Base-by-base conservation (phyloP, 2,888 invertebrate genomes). In the Antheraea assamensis region DNA sequence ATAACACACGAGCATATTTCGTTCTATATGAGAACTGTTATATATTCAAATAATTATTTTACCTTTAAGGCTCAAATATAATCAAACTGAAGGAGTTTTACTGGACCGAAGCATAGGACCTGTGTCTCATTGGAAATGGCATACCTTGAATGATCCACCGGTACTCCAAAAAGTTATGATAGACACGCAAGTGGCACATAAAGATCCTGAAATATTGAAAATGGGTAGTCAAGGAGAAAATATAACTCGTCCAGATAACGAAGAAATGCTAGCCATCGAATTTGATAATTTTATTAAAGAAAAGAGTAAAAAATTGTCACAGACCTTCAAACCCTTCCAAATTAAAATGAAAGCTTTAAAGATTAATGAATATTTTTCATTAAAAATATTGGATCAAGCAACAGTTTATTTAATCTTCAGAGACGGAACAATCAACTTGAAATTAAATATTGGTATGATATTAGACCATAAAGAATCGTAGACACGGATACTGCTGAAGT, bases 381-480 rank as follows among this genome's bases (percentile, higher is more conserved):
- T 94, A 10, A 89, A 85, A 81, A 87, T 94, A 2, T 78, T 94
- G 58, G 93, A 94, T 76, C 94, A 94, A 80, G 90, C 92, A 3
- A 89, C 87, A 15, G 82, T 94, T 42, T 92, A 93, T 79, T 81
- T 94, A 5, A 87, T 90, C 70, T 94, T 85, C 78, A 86, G 92
- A 78, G 93, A 94, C 75, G 92, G 93, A 3, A 81, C 87, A 21
- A 89, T 89, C 10, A 92, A 90, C 78, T 76, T 94, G 52, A 93
- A 93, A 81, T 76, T 93, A 42, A 94, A 94, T 76, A 86, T 86
- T 82, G 95, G 91, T 81, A 95, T 91, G 95, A 88, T 85, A 82
- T 88, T 92, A 86, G 95, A 90, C 87, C 95, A 90, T 85, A 93
- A 89, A 88, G 95, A 88, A 95, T 87, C 82, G 93, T 87, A 78